Conservation (phyloP, 2,113 vertebrate genomes). For the Hepsetus odoe region DNA sequence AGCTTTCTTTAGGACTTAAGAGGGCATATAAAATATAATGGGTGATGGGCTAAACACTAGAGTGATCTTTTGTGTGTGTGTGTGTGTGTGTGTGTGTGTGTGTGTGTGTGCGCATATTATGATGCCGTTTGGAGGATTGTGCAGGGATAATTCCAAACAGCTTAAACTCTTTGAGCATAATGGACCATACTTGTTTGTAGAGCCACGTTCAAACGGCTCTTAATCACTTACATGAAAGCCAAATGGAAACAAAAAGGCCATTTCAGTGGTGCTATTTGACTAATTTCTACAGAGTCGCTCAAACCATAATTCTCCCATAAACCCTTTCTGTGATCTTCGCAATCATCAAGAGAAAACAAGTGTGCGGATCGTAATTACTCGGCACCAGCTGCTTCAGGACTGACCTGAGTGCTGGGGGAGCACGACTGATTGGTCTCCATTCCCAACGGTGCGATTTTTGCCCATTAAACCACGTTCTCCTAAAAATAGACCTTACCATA, state of each 20-base stretch:
- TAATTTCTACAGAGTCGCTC: slow-evolving; percentile 7
- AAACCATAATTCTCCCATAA: slow-evolving; percentile 12
- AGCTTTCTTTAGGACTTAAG: slow-evolving; percentile 46
- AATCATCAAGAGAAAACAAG: slow-evolving; percentile 40
- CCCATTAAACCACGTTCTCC: background rate
- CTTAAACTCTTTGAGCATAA: slow-evolving; percentile 42
- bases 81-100: background rate
- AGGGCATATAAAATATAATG: slow-evolving; percentile 28
- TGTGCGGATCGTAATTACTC: slow-evolving; percentile 27
- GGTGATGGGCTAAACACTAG: slow-evolving; percentile 42
- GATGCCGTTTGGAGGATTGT: slow-evolving; percentile 34
- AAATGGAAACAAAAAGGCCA: slow-evolving; percentile 31
- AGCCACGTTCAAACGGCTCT: slow-evolving; percentile 27
- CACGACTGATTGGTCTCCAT: slow-evolving; percentile 34
- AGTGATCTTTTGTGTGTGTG: slow-evolving; percentile 4
- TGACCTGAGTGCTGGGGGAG: background rate
- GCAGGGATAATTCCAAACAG: slow-evolving; percentile 54
- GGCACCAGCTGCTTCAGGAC: slow-evolving; percentile 37
- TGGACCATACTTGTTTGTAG: slow-evolving; percentile 38
- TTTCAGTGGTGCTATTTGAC: slow-evolving; percentile 15
- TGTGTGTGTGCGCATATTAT: slow-evolving; percentile 5
- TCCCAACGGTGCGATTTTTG: slow-evolving; percentile 26
- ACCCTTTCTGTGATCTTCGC: slow-evolving; percentile 28
- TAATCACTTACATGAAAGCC: slow-evolving; percentile 46
- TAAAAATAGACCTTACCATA: slow-evolving; percentile 20